phyloP scores from a whole-genome alignment of 2,113 vertebrate genomes.

The Menura novaehollandiae region DNA sequence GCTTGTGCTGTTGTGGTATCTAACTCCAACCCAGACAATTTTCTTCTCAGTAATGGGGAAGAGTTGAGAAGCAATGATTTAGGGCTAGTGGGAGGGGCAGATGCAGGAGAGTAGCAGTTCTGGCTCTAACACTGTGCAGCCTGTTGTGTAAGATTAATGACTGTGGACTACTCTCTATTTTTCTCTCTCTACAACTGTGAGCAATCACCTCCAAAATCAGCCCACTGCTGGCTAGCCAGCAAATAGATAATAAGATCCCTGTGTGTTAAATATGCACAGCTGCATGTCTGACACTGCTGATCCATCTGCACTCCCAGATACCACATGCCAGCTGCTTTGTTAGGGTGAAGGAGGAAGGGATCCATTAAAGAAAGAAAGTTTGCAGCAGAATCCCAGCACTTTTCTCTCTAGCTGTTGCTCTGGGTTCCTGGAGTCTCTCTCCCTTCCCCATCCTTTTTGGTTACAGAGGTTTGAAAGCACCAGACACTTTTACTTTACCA shows the following conservation, averaged over 20 bases:
- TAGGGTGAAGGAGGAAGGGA: slow-evolving; percentile 6
- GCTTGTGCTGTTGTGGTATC: neutral
- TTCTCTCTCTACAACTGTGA: slow-evolving; percentile 50
- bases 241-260: slow-evolving; percentile 62
- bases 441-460: neutral
- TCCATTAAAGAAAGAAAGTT: slow-evolving; percentile 14
- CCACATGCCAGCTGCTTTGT: slow-evolving; percentile 19
- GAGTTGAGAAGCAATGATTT: slow-evolving; percentile 39
- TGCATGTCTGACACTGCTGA: slow-evolving; percentile 52
- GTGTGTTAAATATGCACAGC: slow-evolving; percentile 66
- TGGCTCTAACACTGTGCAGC: neutral
- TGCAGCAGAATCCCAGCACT: accelerated
- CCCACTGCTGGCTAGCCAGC: slow-evolving; percentile 47
- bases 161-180: slow-evolving; percentile 34
- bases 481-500: neutral
- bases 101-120: slow-evolving; percentile 47
- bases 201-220: slow-evolving; percentile 49
- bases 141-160: slow-evolving; percentile 65
- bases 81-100: slow-evolving; percentile 47
- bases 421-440: neutral
- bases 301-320: slow-evolving; percentile 51
- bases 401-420: accelerated
- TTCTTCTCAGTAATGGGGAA: neutral
- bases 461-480: neutral
- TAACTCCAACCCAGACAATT: neutral